phyloP scores from a whole-genome alignment of 2,797 vertebrate genomes.

The Apodemus agrarius region DNA sequence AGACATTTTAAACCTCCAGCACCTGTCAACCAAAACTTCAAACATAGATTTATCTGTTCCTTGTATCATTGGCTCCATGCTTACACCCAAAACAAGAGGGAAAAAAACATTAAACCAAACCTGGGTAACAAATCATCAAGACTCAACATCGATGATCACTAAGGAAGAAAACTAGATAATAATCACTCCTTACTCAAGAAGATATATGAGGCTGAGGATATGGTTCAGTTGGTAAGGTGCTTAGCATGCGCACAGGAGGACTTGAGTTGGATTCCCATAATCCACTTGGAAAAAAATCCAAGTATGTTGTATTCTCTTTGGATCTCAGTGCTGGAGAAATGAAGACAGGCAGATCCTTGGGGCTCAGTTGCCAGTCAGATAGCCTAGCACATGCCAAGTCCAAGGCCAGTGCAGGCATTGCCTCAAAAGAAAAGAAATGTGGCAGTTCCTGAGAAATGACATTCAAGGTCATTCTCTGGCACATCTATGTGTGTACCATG shows the following conservation, averaged over 20 bases:
- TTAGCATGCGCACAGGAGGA: not conserved
- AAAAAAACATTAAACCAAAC: not conserved
- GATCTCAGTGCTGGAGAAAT: not conserved
- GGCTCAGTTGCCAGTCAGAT: not conserved
- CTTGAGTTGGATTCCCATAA: not conserved
- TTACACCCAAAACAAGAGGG: conserved; percentile 2
- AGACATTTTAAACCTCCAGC: not conserved
- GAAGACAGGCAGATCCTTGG: too few relatives aligned
- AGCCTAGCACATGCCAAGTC: not conserved
- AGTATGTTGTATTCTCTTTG: not conserved
- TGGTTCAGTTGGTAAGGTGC: not conserved
- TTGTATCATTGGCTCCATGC: not conserved
- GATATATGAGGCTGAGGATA: not conserved
- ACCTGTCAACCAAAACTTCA: not conserved
- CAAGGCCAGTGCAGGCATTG: not conserved
- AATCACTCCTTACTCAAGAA: conserved; percentile 23
- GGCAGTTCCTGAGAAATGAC: not conserved
- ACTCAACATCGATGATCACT: not conserved
- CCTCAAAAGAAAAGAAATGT: not conserved
- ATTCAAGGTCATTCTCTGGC: not conserved
- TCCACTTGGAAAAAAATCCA: not conserved
- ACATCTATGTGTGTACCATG: not conserved
- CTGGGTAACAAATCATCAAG: not conserved
- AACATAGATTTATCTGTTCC: not conserved
- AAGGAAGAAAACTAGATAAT: not conserved